A percentile compares a stretch with the other conserved stretches of the same genome.
phyloP scores from a whole-genome alignment of 2,113 vertebrate species.

The Peromyscus californicus region DNA sequence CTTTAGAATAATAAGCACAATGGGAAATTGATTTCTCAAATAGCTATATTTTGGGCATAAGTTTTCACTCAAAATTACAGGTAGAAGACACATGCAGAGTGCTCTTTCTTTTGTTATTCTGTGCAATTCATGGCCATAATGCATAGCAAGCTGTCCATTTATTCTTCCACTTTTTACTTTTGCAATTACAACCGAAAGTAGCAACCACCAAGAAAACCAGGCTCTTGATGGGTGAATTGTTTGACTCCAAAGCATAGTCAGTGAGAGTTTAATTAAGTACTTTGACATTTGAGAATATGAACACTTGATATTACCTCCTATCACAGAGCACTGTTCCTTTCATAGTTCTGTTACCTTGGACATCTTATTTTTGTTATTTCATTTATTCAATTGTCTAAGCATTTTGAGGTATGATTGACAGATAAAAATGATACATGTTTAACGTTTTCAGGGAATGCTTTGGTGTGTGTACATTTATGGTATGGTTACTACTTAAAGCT shows the following conservation, averaged over 20 bases:
- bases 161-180: background rate
- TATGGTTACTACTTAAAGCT: background rate
- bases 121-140: background rate
- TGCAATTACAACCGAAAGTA: background rate
- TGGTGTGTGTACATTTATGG: background rate
- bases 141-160: background rate
- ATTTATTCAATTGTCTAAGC: background rate
- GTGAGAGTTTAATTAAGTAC: background rate
- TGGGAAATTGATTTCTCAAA: background rate
- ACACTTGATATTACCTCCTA: background rate
- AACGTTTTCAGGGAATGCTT: background rate
- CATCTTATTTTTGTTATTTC: background rate
- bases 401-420: background rate
- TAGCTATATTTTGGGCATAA: background rate
- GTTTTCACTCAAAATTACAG: background rate
- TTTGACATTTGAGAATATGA: background rate
- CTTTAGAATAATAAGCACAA: background rate
- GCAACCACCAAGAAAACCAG: background rate
- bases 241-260: background rate
- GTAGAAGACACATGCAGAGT: background rate
- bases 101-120: background rate
- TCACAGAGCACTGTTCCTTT: background rate
- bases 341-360: background rate
- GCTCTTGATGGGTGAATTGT: background rate
- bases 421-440: background rate